Evolutionary conservation across 1,140 invertebrate species (phyloP).

Genomic region (Bacillus rossius): DNA sequence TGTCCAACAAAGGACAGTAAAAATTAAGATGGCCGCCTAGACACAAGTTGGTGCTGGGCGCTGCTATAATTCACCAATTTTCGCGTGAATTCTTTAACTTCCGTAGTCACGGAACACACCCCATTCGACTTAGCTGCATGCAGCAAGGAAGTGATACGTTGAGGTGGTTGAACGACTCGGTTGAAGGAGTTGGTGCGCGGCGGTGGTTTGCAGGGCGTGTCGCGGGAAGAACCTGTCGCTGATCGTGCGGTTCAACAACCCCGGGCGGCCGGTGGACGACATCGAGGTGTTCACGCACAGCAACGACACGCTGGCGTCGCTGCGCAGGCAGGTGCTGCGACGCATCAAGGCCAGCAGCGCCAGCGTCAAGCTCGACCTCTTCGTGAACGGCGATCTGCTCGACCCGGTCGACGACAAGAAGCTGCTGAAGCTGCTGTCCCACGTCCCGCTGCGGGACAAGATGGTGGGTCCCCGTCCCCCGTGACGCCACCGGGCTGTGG

Average conservation of each 20-base stretch:
- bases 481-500: no score
- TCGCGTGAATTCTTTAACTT: no score
- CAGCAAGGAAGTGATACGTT: no score
- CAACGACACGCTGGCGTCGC: constrained; percentile 84
- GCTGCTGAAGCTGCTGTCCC: constrained; percentile 63
- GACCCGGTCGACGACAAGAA: constrained; percentile 83
- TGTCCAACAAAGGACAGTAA: no score
- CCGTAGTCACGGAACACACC: no score
- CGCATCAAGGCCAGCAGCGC: constrained; percentile 60
- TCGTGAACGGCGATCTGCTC: constrained; percentile 81
- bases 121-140: no score
- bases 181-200: no score
- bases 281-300: constrained; percentile 90
- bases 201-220: constrained; percentile 63
- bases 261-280: constrained; percentile 85
- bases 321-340: constrained; percentile 69
- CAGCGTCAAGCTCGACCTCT: constrained; percentile 84
- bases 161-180: no score
- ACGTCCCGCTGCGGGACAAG: constrained; percentile 87
- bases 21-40: no score
- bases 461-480: constrained; percentile 57
- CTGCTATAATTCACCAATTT: no score
- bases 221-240: constrained; percentile 86
- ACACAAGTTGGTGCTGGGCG: no score
- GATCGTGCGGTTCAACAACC: constrained; percentile 84